Conservation (phyloP, 2,888 invertebrate genomes). For the Byasa hedistus region DNA sequence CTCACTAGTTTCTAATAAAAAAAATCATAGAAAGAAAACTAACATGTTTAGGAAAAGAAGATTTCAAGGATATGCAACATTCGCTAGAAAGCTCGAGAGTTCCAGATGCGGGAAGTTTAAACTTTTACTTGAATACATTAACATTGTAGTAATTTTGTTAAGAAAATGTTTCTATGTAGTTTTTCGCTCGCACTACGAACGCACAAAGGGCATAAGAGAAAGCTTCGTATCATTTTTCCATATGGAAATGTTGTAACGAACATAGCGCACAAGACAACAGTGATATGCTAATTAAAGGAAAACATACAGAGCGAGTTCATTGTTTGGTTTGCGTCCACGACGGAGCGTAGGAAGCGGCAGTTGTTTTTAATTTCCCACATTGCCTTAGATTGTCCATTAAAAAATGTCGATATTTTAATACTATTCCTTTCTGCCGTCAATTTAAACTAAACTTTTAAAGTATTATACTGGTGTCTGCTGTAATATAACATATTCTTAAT, state of each 20-base stretch:
- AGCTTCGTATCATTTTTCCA: constrained; percentile 76
- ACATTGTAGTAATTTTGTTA: no score
- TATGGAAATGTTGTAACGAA: constrained; percentile 76
- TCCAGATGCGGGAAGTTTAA: no score
- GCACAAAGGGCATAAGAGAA: constrained; percentile 46
- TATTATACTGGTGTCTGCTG: no score
- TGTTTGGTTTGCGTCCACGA: constrained; percentile 69
- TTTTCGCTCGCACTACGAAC: constrained; percentile 10
- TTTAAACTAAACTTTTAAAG: not conserved
- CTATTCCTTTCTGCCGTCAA: not conserved
- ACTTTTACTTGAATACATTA: no score
- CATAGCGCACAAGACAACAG: constrained; percentile 74
- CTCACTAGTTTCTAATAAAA: no score
- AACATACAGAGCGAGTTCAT: constrained; percentile 62
- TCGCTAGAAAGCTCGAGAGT: no score
- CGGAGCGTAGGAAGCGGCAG: constrained; percentile 51
- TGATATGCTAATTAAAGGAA: constrained; percentile 79
- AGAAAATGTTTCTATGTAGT: not conserved
- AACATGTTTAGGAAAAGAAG: no score
- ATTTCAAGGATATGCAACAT: no score
- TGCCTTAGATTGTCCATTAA: constrained; percentile 13
- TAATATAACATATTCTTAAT: no score
- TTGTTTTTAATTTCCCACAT: constrained; percentile 45
- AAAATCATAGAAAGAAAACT: no score
- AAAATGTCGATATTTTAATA: not conserved